Evolutionary conservation across 2,888 invertebrate genomes (phyloP), one percentile per base, ranked within the genome.

Genomic region (Orthosia incerta): DNA sequence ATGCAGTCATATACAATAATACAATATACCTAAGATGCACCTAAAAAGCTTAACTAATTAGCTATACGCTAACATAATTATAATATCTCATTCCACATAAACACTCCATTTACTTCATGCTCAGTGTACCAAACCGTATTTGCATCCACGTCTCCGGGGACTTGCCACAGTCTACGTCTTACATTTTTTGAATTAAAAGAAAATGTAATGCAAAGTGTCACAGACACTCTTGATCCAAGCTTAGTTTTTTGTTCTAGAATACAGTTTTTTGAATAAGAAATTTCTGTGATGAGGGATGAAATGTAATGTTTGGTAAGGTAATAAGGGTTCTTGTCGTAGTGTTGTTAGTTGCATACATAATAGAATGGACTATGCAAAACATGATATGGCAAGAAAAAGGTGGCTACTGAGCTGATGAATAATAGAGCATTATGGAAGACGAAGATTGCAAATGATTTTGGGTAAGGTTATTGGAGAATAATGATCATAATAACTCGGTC

Each of bases 171-270:
- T 66, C 76, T 71, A 39, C 65, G 26, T 79, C 83, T 85, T 75
- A 85, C 55, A 74, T 61, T 79, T 78, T 85, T 72, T 72, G 79
- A 81, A 85, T 83, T 85, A 85, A 85, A 76, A 83, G 72, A 79
- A 83, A 83, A 84, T 84, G 81, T 79, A 76, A 78, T 66, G 74
- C 78, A 79, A 81, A 72, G 51, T 77, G 74, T 79, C 69, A 74
- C 66, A 78, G 83, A 79, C 81, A 65, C 56, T 59, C 65, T 63
- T 85, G 67, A 75, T 77, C 71, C 61, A 46, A 72, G 72, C 61
- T 74, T 77, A 68, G 39, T 61, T 56, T 80, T 76, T 72, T 65
- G 61, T 57, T 50, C 12, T 71, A 57, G 23, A 51, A 12, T 46
- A 71, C 59, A 79, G 51, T 66, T 76, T n/a, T 82, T 50, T 73